Evolutionary conservation across 2,888 invertebrate species (phyloP).

Genomic region (Tribolium freemani): DNA sequence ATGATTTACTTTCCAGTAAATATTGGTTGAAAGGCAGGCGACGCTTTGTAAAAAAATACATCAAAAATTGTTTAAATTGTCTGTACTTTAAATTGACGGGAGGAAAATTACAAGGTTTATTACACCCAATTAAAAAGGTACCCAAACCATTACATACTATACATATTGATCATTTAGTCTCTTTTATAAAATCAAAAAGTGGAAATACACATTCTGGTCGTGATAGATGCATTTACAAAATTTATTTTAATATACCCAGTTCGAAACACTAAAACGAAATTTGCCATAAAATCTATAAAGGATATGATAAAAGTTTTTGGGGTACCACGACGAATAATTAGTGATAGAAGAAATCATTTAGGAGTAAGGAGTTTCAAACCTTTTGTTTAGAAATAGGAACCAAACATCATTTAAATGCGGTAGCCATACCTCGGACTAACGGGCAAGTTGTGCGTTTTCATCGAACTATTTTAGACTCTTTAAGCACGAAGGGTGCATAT

Average conservation of each 20-base stretch:
- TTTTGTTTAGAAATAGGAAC: conserved; percentile 13
- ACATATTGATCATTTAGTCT: conserved; percentile 2
- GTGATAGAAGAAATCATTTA: conserved; percentile 46
- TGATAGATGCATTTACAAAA: conserved; percentile 42
- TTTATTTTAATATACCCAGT: conserved; percentile 42
- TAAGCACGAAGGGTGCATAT: conserved; percentile 29
- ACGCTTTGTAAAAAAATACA: conserved; percentile 7
- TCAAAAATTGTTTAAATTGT: conserved; percentile 14
- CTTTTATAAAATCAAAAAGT: background rate
- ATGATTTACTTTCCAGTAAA: conserved; percentile 13
- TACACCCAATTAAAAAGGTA: background rate
- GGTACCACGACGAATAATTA: conserved; percentile 46
- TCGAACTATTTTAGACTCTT: conserved; percentile 17
- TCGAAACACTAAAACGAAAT: conserved; percentile 27
- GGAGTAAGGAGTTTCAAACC: background rate
- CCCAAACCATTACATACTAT: background rate
- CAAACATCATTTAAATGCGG: conserved; percentile 39
- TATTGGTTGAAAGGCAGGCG: conserved; percentile 39
- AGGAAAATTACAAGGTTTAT: background rate
- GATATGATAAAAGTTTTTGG: conserved; percentile 47
- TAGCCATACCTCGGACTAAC: conserved; percentile 34
- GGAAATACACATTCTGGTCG: conserved; percentile 39
- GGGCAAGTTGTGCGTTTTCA: conserved; percentile 38
- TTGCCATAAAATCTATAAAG: conserved; percentile 37
- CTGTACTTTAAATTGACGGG: background rate